Base-by-base conservation (phyloP, 1,140 invertebrate genomes). In the Prorops nasuta region DNA sequence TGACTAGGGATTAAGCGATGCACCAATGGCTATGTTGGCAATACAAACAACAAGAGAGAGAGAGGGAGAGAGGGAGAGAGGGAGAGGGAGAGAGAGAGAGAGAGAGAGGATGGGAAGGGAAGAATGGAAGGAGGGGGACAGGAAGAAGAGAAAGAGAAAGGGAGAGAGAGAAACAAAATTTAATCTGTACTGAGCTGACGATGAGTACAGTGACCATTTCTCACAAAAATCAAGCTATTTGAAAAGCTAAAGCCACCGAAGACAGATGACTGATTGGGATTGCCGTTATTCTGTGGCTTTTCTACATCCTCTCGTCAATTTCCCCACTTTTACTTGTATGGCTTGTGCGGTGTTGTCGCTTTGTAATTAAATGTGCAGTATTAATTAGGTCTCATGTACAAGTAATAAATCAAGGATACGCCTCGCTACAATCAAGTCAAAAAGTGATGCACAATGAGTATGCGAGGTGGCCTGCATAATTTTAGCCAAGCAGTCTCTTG, bases 361-460 rank as follows among this genome's bases (percentile, higher is more conserved):
- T 37, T 37, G 15, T 2, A 37, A 2, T 37, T 10, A 28, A 28
- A 4, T 28, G 24, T 28, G 24, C 24, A 28, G 24, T 28, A 6
- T 38, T 49, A 38, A 14, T 21, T 42, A 54, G 22, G 18, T 50
- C 45, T 40, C 28, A 35, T 39, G 35, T 44, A 44, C 35, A 62
- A 57, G 34, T 50, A 54, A 54, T 49, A 60, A 67, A 60, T 66
- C 49, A 66, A 66, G 60, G 55, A 68, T 66, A 60, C 65, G 69
- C 68, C 71, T 75, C 65, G 71, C 72, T 74, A 69, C 63, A 59
- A 62, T 67, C 58, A 60, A 68, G 52, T 68, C 55, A 67, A 67
- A 66, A 61, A 64, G 71, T 72, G 74, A 77, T 77, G 75, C 75
- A 77, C 75, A 77, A 77, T 77, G 75, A 77, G 67, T 76, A 77